phyloP scores from a whole-genome alignment of 2,797 vertebrate genomes.

The Enteromius trimaculatus region DNA sequence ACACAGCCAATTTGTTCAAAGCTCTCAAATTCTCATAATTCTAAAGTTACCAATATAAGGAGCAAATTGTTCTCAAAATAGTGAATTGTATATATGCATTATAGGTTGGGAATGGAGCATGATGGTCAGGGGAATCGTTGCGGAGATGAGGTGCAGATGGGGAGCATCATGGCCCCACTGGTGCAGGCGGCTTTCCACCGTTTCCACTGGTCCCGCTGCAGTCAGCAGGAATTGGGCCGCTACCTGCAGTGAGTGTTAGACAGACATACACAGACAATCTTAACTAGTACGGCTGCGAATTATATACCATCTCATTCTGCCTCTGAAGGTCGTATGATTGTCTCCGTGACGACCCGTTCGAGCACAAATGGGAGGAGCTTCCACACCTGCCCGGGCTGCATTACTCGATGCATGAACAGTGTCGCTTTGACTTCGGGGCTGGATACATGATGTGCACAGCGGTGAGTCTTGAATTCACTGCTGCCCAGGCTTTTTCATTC shows the following conservation, averaged over 20 bases:
- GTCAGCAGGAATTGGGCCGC: conserved; percentile 90
- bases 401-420: conserved; percentile 97
- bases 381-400: conserved; percentile 92
- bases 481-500: conserved; percentile 18
- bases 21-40: not conserved
- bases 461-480: conserved; percentile 76
- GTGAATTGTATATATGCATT: conserved; percentile 27
- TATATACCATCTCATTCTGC: conserved; percentile 17
- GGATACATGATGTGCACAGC: conserved; percentile 94
- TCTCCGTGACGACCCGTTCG: conserved; percentile 90
- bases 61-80: not conserved
- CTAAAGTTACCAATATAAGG: not conserved
- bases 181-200: conserved; percentile 94
- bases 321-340: conserved; percentile 86
- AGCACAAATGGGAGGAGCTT: conserved; percentile 89
- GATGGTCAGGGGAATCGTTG: conserved; percentile 94
- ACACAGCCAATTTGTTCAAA: not conserved
- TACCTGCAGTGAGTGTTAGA: conserved; percentile 67
- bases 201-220: conserved; percentile 97
- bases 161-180: conserved; percentile 97
- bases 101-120: conserved; percentile 90
- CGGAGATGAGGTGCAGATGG: conserved; percentile 88
- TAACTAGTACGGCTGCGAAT: not conserved
- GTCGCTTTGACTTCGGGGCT: conserved; percentile 92
- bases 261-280: not conserved